Conservation (phyloP, 2,888 invertebrate species). For the Tetragnatha montana region DNA sequence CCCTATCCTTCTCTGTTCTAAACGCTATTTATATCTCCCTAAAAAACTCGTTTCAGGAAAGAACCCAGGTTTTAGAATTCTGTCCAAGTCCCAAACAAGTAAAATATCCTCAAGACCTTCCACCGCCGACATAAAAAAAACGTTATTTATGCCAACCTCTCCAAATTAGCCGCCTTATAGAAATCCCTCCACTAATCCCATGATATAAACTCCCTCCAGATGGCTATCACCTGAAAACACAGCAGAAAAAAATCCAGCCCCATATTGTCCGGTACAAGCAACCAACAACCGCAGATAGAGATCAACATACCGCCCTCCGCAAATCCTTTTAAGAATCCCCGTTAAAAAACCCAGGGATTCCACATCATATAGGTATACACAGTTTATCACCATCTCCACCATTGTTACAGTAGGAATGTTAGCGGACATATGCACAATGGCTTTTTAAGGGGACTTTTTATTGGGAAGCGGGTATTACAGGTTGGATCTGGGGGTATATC, state of each 20-base stretch:
- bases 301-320: constrained; percentile 62
- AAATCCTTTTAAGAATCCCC: constrained; percentile 59
- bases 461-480: constrained; percentile 27
- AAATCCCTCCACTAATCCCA: background rate
- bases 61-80: background rate
- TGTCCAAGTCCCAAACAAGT: background rate
- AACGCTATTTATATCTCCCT: too few species aligned
- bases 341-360: constrained; percentile 23
- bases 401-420: constrained; percentile 49
- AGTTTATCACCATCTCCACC: constrained; percentile 51
- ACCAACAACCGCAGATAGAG: constrained; percentile 41
- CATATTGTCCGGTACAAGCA: background rate
- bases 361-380: background rate
- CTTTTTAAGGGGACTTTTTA: constrained; percentile 16
- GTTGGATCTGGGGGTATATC: constrained; percentile 53
- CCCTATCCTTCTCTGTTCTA: too few species aligned
- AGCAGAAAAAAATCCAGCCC: background rate
- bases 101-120: background rate
- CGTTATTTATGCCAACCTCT: background rate
- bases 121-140: background rate
- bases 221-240: background rate
- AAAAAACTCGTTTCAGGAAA: too few species aligned
- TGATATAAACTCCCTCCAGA: constrained; percentile 5
- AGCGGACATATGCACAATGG: constrained; percentile 18
- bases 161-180: background rate